These are phyloP conservation scores for Drosophila equinoxialis DNA, from an alignment of 1,140 invertebrate species.

Conservation along the genomic window DNA sequence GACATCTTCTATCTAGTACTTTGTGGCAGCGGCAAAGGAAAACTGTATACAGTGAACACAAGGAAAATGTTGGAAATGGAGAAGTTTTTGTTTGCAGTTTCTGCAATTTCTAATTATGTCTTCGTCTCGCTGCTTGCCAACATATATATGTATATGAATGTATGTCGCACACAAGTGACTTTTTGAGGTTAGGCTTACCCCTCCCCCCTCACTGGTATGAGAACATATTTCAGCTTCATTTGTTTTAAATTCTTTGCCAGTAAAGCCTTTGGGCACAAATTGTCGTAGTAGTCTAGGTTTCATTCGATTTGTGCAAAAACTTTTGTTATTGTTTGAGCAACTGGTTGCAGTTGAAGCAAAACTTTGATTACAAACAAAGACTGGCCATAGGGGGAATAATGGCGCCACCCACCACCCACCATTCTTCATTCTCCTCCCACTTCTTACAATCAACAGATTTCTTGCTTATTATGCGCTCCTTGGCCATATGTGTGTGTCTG, in stretches of 20 bases:
- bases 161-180: slow-evolving; percentile 34
- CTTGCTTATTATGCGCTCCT: slow-evolving; percentile 56
- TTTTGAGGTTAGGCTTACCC: slow-evolving; percentile 47
- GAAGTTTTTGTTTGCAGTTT: slow-evolving; percentile 53
- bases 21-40: slow-evolving; percentile 2
- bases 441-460: slow-evolving; percentile 48
- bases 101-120: slow-evolving; percentile 66
- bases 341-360: slow-evolving; percentile 46
- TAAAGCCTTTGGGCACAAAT: slow-evolving; percentile 18
- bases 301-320: slow-evolving; percentile 10
- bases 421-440: background rate
- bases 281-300: slow-evolving; percentile 7
- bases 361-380: slow-evolving; percentile 51
- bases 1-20: background rate
- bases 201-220: background rate
- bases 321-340: slow-evolving; percentile 31
- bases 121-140: slow-evolving; percentile 11
- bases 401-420: background rate
- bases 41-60: slow-evolving; percentile 14
- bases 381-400: background rate
- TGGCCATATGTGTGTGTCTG: slow-evolving; percentile 1
- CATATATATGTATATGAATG: background rate
- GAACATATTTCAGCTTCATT: slow-evolving; percentile 43
- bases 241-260: slow-evolving; percentile 20
- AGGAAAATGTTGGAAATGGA: slow-evolving; percentile 18